phyloP scores from a whole-genome alignment of 1,140 invertebrate species.

The Gryllus bimaculatus region DNA sequence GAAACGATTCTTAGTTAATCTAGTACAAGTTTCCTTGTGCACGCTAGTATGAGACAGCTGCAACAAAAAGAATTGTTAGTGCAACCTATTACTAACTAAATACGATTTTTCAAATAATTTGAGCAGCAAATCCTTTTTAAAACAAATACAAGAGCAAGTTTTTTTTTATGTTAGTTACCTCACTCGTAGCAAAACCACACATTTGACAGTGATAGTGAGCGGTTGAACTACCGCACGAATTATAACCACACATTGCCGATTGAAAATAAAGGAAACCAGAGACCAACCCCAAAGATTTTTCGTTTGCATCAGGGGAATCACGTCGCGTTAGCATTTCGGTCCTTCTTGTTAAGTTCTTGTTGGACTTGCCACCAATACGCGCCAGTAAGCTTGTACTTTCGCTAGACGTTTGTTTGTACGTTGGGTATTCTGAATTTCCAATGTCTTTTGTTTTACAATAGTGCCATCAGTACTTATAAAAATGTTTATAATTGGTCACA shows the following conservation, averaged over 20 bases:
- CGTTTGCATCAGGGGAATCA: too few species aligned
- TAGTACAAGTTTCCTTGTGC: not conserved
- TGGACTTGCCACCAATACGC: too few species aligned
- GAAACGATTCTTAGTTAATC: not conserved
- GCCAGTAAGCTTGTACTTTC: too few species aligned
- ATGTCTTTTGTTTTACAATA: too few species aligned
- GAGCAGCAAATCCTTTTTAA: not conserved
- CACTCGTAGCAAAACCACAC: not conserved
- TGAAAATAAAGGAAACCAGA: not conserved
- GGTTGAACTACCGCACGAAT: not conserved
- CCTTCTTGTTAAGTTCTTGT: not conserved
- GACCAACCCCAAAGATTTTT: too few species aligned
- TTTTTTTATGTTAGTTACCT: not conserved
- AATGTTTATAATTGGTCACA: too few species aligned
- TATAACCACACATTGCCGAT: not conserved
- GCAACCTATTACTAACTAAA: not conserved
- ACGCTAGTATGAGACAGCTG: conserved; percentile 2
- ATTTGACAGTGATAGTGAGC: not conserved
- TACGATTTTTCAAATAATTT: not conserved
- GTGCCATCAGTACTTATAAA: too few species aligned
- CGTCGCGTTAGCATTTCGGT: not conserved
- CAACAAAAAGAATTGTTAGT: not conserved
- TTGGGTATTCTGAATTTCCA: too few species aligned
- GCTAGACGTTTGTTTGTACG: too few species aligned
- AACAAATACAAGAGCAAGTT: not conserved